Evolutionary conservation across 2,888 invertebrate species (phyloP), one percentile per base, ranked within the genome.

Genomic region (Augiades crinisus): DNA sequence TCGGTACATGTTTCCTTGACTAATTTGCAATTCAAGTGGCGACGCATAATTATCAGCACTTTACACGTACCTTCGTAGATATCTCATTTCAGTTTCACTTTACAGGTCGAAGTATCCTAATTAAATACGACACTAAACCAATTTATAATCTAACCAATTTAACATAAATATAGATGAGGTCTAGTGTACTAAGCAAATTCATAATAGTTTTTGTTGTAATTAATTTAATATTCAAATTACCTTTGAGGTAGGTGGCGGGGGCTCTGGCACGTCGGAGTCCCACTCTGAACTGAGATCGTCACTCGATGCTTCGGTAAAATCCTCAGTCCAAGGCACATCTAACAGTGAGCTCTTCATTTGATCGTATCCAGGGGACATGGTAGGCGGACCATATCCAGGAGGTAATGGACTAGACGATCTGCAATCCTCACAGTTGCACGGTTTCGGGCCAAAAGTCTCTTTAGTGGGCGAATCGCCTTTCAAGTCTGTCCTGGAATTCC

Each of bases 281-380:
- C 97, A 97, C 72, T 97, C 97, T 8, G 96, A 96, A 76, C 96
- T 96, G 56, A 97, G 92, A 79, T 97, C 97, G 78, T 97, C 97
- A 72, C 95, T 96, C 61, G 95, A 95, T n/a, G 96, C 95, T 69
- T 96, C 96, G 8, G 95, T 96, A 77, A 95, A 97, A 70, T 97
- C 97, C 57, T 93, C 87, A 21, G 91, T 91, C 88, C 93, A 91
- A 0, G 95, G 95, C 60, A 96, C 95, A 69, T 95, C 93, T 59
- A 95, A 79, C 46, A 96, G 78, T 16, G 94, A 94, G 65, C 92
- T 93, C 65, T 94, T 93, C 88, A 96, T 95, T 76, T 95, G 95
- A 59, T 94, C 94, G 68, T 96, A 96, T 75, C 96, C 92, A 36
- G 92, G 91, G 14, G 91, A 90, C 2, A 81, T 81, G 50, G 84